Base-by-base conservation (phyloP, 2,113 vertebrate species). In the Brachionichthys hirsutus region DNA sequence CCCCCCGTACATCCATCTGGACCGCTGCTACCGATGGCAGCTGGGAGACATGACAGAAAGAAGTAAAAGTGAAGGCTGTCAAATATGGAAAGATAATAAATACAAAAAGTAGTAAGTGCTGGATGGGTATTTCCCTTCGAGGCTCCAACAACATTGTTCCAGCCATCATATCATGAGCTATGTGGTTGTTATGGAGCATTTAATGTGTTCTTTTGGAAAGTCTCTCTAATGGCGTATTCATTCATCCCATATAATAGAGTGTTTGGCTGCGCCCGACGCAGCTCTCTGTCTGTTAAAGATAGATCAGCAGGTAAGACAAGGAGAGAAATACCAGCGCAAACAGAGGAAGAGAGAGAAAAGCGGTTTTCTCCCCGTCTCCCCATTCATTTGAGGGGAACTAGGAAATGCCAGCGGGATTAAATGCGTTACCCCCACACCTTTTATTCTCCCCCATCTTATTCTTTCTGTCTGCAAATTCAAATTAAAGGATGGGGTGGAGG, bases 341-440 rank as follows among this genome's bases (percentile, higher is more conserved):
- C 54, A 67, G 63, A 75, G 50, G 48, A 70, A 65, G 62, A 66
- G 64, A 54, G 54, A 85, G 84, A 89, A 88, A 83, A 84, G 76
- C 73, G 59, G 58, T 84, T 89, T 92, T 87, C 88, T 89, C 84
- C 77, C 85, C 45, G 62, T 83, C 83, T 67, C 70, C 80, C 84
- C 84, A 90, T 91, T 89, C 87, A 91, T 91, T 89, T 91, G 85
- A 89, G 61, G 62, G 78, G 83, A 83, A 85, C 79, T 73, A 87
- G 83, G 81, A 88, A 90, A 88, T 78, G 87, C 83, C 88, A 84
- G 61, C 76, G 83, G 89, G 86, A 90, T 91, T 92, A 89, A 92
- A 91, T 83, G 86, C 86, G 89, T 87, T 90, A 81, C 84, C 90
- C 81, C 78, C 62, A 88, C 70, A 38, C 67, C 80, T 68, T 64